Evolutionary conservation across 2,113 vertebrate species (phyloP).

Genomic region (Vicugna pacos): DNA sequence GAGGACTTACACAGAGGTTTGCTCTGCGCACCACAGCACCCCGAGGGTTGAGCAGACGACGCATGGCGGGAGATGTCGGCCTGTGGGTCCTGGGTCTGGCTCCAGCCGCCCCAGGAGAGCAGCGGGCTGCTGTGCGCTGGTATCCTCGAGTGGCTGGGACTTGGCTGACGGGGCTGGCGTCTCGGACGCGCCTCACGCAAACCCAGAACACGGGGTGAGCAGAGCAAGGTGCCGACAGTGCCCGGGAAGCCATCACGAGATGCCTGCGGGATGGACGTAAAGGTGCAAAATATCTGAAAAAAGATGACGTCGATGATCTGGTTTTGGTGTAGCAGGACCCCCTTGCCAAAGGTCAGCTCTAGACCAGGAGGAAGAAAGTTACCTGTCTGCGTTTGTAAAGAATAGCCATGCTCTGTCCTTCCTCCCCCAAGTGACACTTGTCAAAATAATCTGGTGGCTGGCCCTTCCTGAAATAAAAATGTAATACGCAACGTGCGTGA

Average conservation of each 20-base stretch:
- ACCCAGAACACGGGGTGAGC: conserved; percentile 82
- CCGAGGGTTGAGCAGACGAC: conserved; percentile 89
- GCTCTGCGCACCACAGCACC: conserved; percentile 88
- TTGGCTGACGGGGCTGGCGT: conserved; percentile 92
- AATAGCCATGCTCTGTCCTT: conserved; percentile 64
- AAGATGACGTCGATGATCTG: conserved; percentile 74
- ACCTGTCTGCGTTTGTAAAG: conserved; percentile 52
- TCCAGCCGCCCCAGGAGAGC: conserved; percentile 93
- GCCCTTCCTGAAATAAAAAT: conserved; percentile 69
- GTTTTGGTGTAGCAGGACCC: conserved; percentile 50
- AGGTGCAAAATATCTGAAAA: conserved; percentile 76
- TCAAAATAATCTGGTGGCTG: conserved; percentile 67
- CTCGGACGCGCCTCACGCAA: conserved; percentile 75
- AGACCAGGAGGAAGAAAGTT: conserved; percentile 56
- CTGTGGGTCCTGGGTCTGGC: conserved; percentile 92
- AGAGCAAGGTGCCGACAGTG: conserved; percentile 70
- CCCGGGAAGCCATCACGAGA: conserved; percentile 51
- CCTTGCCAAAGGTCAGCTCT: conserved; percentile 69
- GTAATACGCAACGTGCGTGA: not conserved
- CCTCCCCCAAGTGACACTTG: conserved; percentile 80
- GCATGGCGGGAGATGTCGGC: conserved; percentile 93
- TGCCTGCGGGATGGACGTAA: conserved; percentile 68
- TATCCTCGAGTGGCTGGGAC: conserved; percentile 89
- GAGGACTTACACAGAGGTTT: conserved; percentile 92
- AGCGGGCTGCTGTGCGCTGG: conserved; percentile 90